A percentile compares a stretch with the other conserved stretches of the same genome.
phyloP scores from a whole-genome alignment of 2,888 invertebrate species.

The Agrochola circellaris region DNA sequence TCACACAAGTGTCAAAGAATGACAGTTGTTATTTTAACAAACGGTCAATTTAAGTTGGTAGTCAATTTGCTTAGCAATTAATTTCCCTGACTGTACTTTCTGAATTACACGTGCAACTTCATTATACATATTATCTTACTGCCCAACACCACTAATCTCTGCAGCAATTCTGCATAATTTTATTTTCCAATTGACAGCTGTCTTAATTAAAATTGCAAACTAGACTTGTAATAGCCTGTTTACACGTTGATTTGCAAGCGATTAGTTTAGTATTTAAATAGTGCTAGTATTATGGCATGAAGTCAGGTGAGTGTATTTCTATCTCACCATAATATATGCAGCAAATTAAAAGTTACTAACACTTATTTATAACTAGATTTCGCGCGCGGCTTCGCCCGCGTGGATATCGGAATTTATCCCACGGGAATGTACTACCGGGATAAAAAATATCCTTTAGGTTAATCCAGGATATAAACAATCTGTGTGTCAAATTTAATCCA shows the following conservation, averaged over 20 bases:
- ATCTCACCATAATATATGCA: background rate
- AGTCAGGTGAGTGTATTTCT: background rate
- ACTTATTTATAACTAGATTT: background rate
- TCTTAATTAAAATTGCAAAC: slow-evolving; percentile 26
- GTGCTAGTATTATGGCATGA: background rate
- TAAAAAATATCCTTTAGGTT: too few relatives aligned
- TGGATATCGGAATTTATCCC: too few relatives aligned
- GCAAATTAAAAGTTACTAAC: background rate
- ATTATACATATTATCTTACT: slow-evolving; percentile 1
- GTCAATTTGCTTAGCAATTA: background rate
- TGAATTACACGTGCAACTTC: background rate
- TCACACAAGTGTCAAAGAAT: background rate
- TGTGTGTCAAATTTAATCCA: too few relatives aligned
- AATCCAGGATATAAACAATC: too few relatives aligned
- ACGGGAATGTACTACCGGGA: too few relatives aligned
- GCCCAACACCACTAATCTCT: slow-evolving; percentile 16
- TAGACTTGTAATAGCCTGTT: background rate
- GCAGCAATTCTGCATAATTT: slow-evolving; percentile 22
- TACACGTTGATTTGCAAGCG: slow-evolving; percentile 23
- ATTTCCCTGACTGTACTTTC: background rate
- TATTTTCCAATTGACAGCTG: slow-evolving; percentile 31
- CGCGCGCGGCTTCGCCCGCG: too few relatives aligned
- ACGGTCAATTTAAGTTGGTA: background rate
- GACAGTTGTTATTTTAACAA: background rate
- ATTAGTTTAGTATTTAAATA: slow-evolving; percentile 36